These are phyloP conservation scores for Pseudopleuronectes americanus DNA, from an alignment of 2,797 vertebrate species.

Conservation along the genomic window DNA sequence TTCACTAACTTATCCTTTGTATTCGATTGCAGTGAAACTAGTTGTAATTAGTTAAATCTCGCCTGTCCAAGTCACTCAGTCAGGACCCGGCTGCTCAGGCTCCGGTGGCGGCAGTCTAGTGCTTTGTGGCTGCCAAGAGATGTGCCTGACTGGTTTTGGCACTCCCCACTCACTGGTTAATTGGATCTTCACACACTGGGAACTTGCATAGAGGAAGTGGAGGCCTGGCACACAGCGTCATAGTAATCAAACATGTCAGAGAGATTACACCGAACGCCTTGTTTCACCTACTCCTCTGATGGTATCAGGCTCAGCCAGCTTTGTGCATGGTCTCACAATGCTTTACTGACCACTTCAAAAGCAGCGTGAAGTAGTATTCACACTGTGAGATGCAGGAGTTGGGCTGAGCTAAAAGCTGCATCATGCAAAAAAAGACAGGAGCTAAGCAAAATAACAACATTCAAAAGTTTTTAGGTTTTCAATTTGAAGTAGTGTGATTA, in stretches of 20 bases:
- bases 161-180: constrained; percentile 88
- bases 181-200: constrained; percentile 93
- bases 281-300: constrained; percentile 72
- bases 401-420: neutral
- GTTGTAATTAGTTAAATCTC: constrained; percentile 87
- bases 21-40: constrained; percentile 80
- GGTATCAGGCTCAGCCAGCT: constrained; percentile 44
- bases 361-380: constrained; percentile 15
- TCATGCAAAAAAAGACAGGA: neutral
- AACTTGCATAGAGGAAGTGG: constrained; percentile 84
- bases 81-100: constrained; percentile 65
- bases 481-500: neutral
- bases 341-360: constrained; percentile 33
- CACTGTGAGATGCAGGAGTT: constrained; percentile 6
- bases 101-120: constrained; percentile 76
- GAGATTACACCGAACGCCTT: constrained; percentile 76
- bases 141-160: constrained; percentile 86
- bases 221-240: constrained; percentile 73
- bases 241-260: constrained; percentile 88
- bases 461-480: too few relatives aligned
- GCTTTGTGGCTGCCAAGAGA: constrained; percentile 76
- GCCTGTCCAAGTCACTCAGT: constrained; percentile 73
- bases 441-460: neutral
- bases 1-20: constrained; percentile 76
- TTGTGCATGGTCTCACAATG: constrained; percentile 26